phyloP scores from a whole-genome alignment of 2,888 invertebrate species.

The Blastobasis lacticolella region DNA sequence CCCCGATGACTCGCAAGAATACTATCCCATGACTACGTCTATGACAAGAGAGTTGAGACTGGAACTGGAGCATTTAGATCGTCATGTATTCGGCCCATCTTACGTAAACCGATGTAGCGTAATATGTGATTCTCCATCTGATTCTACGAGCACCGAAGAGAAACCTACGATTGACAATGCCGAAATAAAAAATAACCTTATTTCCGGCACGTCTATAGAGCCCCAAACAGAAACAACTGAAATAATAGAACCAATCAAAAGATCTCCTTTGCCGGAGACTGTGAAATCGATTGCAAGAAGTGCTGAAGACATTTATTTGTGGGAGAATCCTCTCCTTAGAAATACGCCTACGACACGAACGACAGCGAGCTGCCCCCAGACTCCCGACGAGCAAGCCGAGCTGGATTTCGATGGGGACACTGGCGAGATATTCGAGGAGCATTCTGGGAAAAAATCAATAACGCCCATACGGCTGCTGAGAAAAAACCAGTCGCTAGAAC shows the following conservation, averaged over 20 bases:
- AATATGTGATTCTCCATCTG: conserved; percentile 58
- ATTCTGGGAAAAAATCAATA: conserved; percentile 79
- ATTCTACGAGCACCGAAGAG: conserved; percentile 60
- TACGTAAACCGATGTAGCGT: conserved; percentile 53
- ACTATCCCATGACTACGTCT: conserved; percentile 90
- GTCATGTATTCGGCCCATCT: conserved; percentile 83
- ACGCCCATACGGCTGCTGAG: conserved; percentile 78
- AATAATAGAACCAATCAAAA: conserved; percentile 38
- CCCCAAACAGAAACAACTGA: conserved; percentile 31
- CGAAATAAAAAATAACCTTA: conserved; percentile 33
- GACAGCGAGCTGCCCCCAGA: conserved; percentile 69
- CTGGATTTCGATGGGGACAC: conserved; percentile 78
- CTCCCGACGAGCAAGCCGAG: conserved; percentile 83
- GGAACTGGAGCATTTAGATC: conserved; percentile 87
- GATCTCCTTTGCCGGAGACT: conserved; percentile 51
- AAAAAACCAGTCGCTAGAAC: conserved; percentile 54
- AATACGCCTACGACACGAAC: conserved; percentile 62
- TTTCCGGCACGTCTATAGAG: conserved; percentile 30
- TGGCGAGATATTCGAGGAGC: conserved; percentile 77
- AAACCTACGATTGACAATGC: conserved; percentile 37
- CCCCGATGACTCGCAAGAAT: conserved; percentile 87
- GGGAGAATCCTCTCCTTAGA: conserved; percentile 85
- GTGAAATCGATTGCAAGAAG: conserved; percentile 60
- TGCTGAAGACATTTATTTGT: conserved; percentile 82
- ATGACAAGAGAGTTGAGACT: conserved; percentile 88